A percentile compares a stretch with the other conserved stretches of the same genome.
Evolutionary conservation across 2,797 vertebrate species (phyloP).

Genomic region (Sebastes itinus): DNA sequence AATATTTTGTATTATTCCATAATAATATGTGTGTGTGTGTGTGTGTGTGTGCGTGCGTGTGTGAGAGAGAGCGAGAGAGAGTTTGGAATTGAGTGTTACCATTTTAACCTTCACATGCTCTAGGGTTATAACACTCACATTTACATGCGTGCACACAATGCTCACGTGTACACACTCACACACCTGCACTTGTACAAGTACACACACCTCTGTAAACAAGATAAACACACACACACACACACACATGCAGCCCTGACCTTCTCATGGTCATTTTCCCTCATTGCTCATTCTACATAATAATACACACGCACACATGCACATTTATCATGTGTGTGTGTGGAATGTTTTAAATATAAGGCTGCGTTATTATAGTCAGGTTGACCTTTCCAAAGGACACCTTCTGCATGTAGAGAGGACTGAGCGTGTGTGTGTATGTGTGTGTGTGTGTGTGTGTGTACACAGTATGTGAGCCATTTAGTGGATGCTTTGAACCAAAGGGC

Average conservation of each 20-base stretch:
- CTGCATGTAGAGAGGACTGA: conserved; percentile 30
- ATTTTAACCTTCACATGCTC: background rate
- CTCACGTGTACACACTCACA: background rate
- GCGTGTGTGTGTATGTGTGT: background rate
- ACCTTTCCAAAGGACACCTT: conserved; percentile 48
- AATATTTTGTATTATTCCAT: too few species aligned
- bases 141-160: background rate
- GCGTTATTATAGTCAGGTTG: conserved; percentile 29
- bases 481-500: conserved; percentile 5
- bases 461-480: background rate
- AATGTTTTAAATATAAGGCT: conserved; percentile 25
- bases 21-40: too few species aligned
- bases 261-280: conserved; percentile 14
- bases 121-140: background rate
- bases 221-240: background rate
- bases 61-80: background rate
- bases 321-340: background rate
- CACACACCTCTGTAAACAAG: background rate
- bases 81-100: background rate
- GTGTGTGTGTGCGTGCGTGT: too few species aligned
- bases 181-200: background rate
- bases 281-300: conserved; percentile 6
- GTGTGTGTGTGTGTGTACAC: background rate
- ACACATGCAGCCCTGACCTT: conserved; percentile 13
- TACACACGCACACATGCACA: background rate